Evolutionary conservation across 2,113 vertebrate genomes (phyloP).

Genomic region (Anolis sagrei): DNA sequence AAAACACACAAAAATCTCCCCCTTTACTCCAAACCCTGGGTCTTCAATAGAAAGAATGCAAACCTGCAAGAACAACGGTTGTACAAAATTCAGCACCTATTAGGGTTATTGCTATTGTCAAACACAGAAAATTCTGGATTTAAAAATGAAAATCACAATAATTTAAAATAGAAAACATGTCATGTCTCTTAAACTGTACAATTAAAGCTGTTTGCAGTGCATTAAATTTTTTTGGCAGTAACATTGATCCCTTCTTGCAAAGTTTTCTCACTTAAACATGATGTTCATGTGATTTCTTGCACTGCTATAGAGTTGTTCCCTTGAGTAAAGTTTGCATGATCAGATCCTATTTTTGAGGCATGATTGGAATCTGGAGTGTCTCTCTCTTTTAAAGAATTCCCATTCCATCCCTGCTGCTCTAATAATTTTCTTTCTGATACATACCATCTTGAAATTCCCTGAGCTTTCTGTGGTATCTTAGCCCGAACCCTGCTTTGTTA

Average conservation of each 20-base stretch:
- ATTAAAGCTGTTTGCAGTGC: neutral
- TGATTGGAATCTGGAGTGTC: conserved; percentile 40
- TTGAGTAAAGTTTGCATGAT: conserved; percentile 28
- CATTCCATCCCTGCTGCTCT: conserved; percentile 37
- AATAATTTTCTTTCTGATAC: conserved; percentile 55
- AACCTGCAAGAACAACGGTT: accelerated
- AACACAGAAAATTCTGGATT: neutral
- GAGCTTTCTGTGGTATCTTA: conserved; percentile 43
- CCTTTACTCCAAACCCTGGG: neutral
- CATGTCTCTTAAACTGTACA: neutral
- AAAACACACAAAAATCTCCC: neutral
- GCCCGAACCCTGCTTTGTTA: conserved; percentile 46
- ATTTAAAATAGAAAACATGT: neutral
- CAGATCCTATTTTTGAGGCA: conserved; percentile 35
- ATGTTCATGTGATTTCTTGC: conserved; percentile 25
- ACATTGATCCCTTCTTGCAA: neutral
- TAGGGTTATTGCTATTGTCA: neutral
- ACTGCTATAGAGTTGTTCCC: conserved; percentile 30
- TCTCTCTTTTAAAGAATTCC: conserved; percentile 42
- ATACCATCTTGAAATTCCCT: conserved; percentile 54
- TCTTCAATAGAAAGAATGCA: neutral
- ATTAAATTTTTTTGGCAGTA: conserved; percentile 28
- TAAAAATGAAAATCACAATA: neutral
- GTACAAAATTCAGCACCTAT: accelerated
- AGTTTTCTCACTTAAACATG: neutral